Base-by-base conservation (phyloP, 2,888 invertebrate genomes). In the Blastobasis adustella region DNA sequence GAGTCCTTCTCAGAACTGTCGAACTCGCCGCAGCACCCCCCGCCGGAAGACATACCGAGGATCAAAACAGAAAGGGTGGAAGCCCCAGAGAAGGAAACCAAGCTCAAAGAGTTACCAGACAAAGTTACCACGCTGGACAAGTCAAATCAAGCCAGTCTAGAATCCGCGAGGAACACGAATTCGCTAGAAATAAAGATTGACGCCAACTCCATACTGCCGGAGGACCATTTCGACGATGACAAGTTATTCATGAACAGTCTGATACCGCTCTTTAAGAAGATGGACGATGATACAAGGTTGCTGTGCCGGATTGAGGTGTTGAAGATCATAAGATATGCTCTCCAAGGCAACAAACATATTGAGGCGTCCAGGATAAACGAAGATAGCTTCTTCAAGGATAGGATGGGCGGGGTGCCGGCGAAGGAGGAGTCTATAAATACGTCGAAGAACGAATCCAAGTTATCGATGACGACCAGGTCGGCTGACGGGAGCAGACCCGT, bases 171-270 rank as follows among this genome's bases (percentile, higher is more conserved):
- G 1, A 79, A 73, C 47, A 73, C 67, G 37, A 56, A 65, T 0
- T 69, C 79, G 0, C 48, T 84, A 4, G 85, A 86, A 57, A 82
- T 82, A 49, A 86, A 83, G 65, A 82, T 85, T 0, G 87, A 87
- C 47, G 79, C 83, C 0, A 87, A 86, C 54, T 70, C 79, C 0
- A 86, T 88, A 1, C 57, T 86, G 0, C 86, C 88, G 0, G 85
- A 85, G 43, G 88, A 86, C 39, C 79, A 87, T 58, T 85, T 88
- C 5, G 79, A 86, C 37, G 87, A 88, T 10, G 88, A 88, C 41
- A 83, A 73, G 54, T 59, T 83, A 0, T 88, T 88, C 44, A 86
- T 88, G 88, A 84, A 83, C 52, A 87, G 87, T 0, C 58, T 88
- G 0, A 62, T 88, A 46, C 87, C 87, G 0, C 56, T 85, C 5